A percentile compares a stretch with the other conserved stretches of the same genome.
These are phyloP conservation scores for Hippasteria phrygiana DNA, from an alignment of 53 echinoderm and acorn worm species.

Conservation along the genomic window DNA sequence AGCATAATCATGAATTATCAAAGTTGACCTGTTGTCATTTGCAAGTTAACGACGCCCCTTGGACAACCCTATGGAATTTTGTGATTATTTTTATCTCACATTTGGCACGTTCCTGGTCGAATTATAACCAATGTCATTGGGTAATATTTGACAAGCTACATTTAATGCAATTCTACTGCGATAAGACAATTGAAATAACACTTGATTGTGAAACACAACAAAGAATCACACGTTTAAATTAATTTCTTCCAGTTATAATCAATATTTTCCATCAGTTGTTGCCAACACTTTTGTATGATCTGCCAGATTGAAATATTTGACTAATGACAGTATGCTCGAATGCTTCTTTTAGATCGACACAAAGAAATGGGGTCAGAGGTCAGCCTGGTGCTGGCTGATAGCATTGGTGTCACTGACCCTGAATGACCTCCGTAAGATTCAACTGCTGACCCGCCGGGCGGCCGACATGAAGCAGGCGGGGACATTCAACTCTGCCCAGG, in stretches of 20 bases:
- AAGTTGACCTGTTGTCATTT: too few species aligned
- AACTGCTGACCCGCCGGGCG: slow-evolving; percentile 65
- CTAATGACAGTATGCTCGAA: too few species aligned
- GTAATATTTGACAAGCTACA: too few species aligned
- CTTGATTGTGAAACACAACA: too few species aligned
- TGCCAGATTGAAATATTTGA: not conserved
- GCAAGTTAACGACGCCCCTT: too few species aligned
- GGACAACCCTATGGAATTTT: too few species aligned
- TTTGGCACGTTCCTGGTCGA: too few species aligned
- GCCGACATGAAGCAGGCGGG: slow-evolving; percentile 73
- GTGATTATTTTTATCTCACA: too few species aligned
- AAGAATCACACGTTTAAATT: not conserved
- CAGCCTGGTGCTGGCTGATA: slow-evolving; percentile 85
- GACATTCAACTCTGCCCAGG: slow-evolving; percentile 51
- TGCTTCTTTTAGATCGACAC: slow-evolving; percentile 70
- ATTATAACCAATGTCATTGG: too few species aligned
- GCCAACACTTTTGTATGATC: not conserved
- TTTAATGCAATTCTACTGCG: too few species aligned
- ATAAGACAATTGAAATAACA: too few species aligned
- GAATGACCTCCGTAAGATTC: slow-evolving; percentile 81
- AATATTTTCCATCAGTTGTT: not conserved
- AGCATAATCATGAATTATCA: too few species aligned
- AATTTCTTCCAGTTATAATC: not conserved
- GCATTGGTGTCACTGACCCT: slow-evolving; percentile 72
- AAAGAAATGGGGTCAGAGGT: slow-evolving; percentile 72